phyloP scores from a whole-genome alignment of 2,797 vertebrate genomes.

The Melopsittacus undulatus region DNA sequence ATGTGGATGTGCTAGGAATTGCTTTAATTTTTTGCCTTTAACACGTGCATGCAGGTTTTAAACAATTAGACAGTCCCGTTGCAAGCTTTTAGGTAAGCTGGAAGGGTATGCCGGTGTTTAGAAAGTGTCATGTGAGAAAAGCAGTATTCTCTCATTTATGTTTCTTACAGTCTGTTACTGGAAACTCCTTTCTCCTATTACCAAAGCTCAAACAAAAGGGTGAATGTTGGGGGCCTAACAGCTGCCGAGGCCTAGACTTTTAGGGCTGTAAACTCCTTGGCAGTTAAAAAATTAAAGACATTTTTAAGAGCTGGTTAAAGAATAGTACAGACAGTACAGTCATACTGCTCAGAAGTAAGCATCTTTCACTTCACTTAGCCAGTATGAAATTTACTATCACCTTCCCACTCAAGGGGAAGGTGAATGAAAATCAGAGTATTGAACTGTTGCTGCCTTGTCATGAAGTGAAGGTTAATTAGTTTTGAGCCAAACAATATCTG shows the following conservation, averaged over 20 bases:
- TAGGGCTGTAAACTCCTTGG: neutral
- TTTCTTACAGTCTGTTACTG: neutral
- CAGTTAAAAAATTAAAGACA: neutral
- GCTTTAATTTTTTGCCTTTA: neutral
- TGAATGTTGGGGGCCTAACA: neutral
- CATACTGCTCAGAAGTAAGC: neutral
- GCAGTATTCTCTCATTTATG: neutral
- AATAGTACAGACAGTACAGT: neutral
- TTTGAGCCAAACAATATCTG: neutral
- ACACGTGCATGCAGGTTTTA: rapidly evolving
- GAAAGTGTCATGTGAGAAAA: neutral
- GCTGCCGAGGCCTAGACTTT: neutral
- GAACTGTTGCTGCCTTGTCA: neutral
- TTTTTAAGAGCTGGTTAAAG: neutral
- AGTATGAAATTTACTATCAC: neutral
- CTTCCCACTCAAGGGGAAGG: neutral
- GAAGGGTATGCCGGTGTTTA: neutral
- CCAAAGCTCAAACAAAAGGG: neutral
- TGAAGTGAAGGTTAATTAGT: neutral
- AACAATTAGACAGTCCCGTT: neutral
- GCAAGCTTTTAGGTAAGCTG: neutral
- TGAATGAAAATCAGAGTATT: neutral
- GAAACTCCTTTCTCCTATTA: neutral
- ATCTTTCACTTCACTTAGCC: neutral
- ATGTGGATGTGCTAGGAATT: neutral